Percentiles rank a stretch among this genome's conserved stretches.
Conservation (phyloP, 2,888 invertebrate genomes). For the Heliconius aoede region DNA sequence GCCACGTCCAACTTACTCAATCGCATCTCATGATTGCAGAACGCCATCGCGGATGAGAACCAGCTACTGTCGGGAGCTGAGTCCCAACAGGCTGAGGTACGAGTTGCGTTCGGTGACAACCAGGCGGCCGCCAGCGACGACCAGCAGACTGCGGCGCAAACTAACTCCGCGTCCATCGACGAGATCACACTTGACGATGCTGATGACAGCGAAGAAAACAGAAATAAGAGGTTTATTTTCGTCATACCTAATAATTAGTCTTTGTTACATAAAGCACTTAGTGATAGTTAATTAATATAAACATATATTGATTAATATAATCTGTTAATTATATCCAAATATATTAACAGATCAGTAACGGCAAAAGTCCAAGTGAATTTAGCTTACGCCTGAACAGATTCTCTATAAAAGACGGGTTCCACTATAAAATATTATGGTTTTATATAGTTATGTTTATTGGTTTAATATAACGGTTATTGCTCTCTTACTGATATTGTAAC, state of each 20-base stretch:
- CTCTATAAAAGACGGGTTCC: constrained; percentile 30
- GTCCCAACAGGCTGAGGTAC: constrained; percentile 85
- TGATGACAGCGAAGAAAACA: constrained; percentile 89
- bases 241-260: background rate
- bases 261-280: background rate
- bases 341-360: background rate
- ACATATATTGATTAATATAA: too few species aligned
- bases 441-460: too few species aligned
- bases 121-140: constrained; percentile 56
- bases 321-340: background rate
- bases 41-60: constrained; percentile 75
- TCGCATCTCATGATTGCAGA: constrained; percentile 59
- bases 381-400: constrained; percentile 29
- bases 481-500: constrained; percentile 40
- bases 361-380: background rate
- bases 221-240: constrained; percentile 87
- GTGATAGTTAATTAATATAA: too few species aligned
- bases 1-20: constrained; percentile 28
- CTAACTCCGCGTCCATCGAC: constrained; percentile 86
- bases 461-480: background rate
- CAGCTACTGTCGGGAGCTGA: constrained; percentile 82
- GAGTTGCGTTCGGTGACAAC: constrained; percentile 83
- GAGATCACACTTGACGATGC: constrained; percentile 88
- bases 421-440: too few species aligned
- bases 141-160: constrained; percentile 83